phyloP scores from a whole-genome alignment of 2,113 vertebrate genomes.

The Myotis yumanensis region DNA sequence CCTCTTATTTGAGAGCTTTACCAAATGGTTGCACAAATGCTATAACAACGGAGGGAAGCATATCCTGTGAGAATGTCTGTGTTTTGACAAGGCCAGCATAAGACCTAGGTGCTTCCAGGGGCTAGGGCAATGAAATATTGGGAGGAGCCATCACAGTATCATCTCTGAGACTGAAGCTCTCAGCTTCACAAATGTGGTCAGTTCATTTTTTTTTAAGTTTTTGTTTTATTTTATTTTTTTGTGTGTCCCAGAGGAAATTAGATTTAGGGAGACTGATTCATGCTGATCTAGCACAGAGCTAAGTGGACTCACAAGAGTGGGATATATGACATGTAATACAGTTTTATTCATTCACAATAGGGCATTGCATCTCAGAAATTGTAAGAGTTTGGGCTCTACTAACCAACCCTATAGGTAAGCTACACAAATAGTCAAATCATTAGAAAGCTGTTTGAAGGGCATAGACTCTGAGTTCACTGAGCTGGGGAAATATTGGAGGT shows the following conservation, averaged over 20 bases:
- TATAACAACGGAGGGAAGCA: background rate
- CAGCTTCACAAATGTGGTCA: background rate
- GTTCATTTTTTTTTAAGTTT: background rate
- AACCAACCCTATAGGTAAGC: background rate
- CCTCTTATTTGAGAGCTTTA: background rate
- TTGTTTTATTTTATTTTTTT: background rate
- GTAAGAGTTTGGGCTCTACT: background rate
- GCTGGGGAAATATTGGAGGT: background rate
- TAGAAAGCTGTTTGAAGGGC: background rate
- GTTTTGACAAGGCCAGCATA: background rate
- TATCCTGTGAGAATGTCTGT: background rate
- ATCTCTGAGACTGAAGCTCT: background rate
- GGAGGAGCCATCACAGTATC: no score
- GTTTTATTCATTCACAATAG: background rate
- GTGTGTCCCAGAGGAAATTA: background rate
- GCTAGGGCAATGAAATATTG: background rate
- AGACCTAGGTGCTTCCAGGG: fast-evolving
- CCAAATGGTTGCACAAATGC: background rate
- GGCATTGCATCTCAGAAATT: background rate
- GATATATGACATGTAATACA: background rate
- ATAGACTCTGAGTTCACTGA: background rate
- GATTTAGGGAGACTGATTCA: background rate
- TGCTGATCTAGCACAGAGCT: background rate
- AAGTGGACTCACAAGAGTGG: background rate
- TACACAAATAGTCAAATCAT: background rate